Base-by-base conservation (phyloP, 2,113 vertebrate genomes). In the Daubentonia madagascariensis region DNA sequence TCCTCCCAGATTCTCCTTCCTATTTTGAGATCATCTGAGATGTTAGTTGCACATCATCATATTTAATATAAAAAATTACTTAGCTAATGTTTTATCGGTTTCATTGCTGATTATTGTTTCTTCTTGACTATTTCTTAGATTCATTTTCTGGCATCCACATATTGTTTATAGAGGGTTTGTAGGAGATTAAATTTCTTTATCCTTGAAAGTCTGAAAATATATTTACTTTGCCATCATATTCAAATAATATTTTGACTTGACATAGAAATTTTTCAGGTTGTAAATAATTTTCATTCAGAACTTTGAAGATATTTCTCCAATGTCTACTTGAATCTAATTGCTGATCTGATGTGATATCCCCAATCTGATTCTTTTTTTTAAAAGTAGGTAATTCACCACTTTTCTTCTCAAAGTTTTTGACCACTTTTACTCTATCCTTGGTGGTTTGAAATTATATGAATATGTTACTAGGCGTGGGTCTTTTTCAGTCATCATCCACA, bases 221-320 rank as follows among this genome's bases (percentile, higher is more conserved):
- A 67, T 75, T 75, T 96, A n/a, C 30, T 84, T 96, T 95, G 23
- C 23, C 16, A 63, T 88, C 28, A 57, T 84, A 96, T 72, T 78
- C 30, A 30, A 90, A 22, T 75, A 83, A 76, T 52, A 83, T 50
- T 86, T 94, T 76, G 63, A 83, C 12, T 76, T 52, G 63, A 76
- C 14, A 81, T 54, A 43, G 75, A 88, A 45, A 20, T n/a, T 35
- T 68, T 65, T 83, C 12, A 95, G 43, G 30, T 30, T 78, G 17
- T 78, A 94, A 65, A 40, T 89, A 70, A 70, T 78, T 92, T 54
- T 75, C 40, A 73, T 52, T 37, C 22, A 81, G 73, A 59, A 68
- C 30, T 63, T 61, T 28, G 14, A 92, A 89, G 37, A 20, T 61
- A 80, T 75, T 97, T 96, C 45, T 80, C 4, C 12, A 57, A 52